Percentiles rank a stretch among this genome's conserved stretches.
phyloP scores from a whole-genome alignment of 1,140 invertebrate species.

The Choristoneura fumiferana region DNA sequence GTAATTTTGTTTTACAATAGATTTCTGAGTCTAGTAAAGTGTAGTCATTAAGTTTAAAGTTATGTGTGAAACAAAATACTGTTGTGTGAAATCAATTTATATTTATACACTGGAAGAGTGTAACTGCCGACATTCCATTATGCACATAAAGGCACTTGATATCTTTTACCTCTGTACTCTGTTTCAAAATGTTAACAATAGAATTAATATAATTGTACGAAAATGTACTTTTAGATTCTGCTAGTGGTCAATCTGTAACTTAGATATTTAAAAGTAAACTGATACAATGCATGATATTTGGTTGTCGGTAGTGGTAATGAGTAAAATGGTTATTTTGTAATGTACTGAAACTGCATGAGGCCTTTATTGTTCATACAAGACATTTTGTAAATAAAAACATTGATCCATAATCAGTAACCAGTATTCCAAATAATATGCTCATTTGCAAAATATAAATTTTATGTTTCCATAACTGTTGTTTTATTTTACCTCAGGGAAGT shows the following conservation, averaged over 20 bases:
- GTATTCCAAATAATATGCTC: constrained; percentile 41
- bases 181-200: background rate
- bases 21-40: constrained; percentile 10
- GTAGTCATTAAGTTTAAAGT: constrained; percentile 16
- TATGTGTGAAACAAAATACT: constrained; percentile 14
- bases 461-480: constrained; percentile 33
- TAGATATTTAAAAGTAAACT: background rate
- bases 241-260: background rate
- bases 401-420: constrained; percentile 26
- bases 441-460: constrained; percentile 40
- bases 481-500: constrained; percentile 30
- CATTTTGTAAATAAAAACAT: constrained; percentile 17
- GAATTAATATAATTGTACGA: background rate
- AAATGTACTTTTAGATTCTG: background rate
- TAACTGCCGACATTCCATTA: constrained; percentile 14
- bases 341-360: background rate
- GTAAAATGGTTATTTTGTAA: constrained; percentile 14
- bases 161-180: background rate
- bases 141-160: background rate
- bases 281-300: background rate
- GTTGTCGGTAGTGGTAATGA: constrained; percentile 14
- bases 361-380: constrained; percentile 14
- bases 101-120: constrained; percentile 9
- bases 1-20: constrained; percentile 15
- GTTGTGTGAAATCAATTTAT: constrained; percentile 15